Evolutionary conservation across 1,140 invertebrate species (phyloP), one percentile per base, ranked within the genome.

Genomic region (Colletes latitarsis): DNA sequence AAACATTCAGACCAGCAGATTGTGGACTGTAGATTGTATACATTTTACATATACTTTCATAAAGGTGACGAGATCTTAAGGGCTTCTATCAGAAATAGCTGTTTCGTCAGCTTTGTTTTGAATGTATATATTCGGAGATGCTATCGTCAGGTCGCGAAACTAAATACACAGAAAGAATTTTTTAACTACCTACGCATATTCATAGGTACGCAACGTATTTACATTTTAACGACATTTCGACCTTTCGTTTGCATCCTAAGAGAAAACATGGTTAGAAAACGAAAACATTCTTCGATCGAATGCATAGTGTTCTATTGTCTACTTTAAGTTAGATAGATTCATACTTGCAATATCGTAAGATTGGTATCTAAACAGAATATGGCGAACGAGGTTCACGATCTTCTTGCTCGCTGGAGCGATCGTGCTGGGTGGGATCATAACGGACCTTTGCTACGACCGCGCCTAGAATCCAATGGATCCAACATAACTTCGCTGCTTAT

Each of bases 381-480:
- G 9, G 10, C 49, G 55, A 58, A 63, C 52, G 41, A 58, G 55
- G 67, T 55, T 69, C 58, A 69, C 57, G 85, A 82, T 67, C 74
- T 62, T 78, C 77, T 82, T 85, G 84, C 73, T 81, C 82, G 88
- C 82, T 87, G 74, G 58, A 85, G 81, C 87, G 83, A 77, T 81
- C 75, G 81, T 19, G 57, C n/a, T 85, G 82, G 86, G 85, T 84
- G 87, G 87, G 86, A 89, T 90, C 82, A 89, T 90, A 91, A 91
- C 90, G 90, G 89, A 86, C 79, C 84, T 72, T 85, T 72, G 77
- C 55, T 58, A 57, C 77, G 87, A 88, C 91, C 91, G 91, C 91
- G 88, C 91, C 91, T 92, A 92, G 89, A 89, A 86, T 85, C 82
- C 88, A 86, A 90, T 91, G 83, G 82, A 83, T 63, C 76, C 77